Evolutionary conservation across 2,797 vertebrate species (phyloP), one percentile per base, ranked within the genome.

Genomic region (Microchirus variegatus): DNA sequence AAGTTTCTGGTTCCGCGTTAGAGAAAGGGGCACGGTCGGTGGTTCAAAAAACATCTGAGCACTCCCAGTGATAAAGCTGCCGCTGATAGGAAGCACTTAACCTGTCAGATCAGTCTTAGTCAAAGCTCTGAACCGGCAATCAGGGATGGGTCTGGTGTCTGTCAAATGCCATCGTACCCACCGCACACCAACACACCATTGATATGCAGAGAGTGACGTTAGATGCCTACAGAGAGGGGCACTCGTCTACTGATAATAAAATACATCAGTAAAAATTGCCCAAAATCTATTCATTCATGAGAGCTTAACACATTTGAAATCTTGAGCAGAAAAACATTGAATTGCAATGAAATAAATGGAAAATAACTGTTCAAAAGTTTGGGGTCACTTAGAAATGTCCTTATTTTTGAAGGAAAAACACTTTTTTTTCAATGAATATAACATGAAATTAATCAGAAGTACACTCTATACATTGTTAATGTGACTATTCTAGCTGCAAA

Each of bases 81-180:
- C 76, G 85, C 81, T 90, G 90, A 91, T 85, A 89, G 82, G 75
- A 81, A 71, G 75, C 86, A 87, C 87, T 92, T 88, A 83, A 84
- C 81, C 72, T 83, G 88, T 88, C 90, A 85, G 75, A 51, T 81
- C 69, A 45, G 73, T 85, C 81, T 75, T 59, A 58, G 72, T 83
- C 69, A 40, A 19, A 64, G 71, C 81, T 92, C 86, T 88, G 86
- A 91, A 85, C 72, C 46, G 59, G 55, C 80, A 86, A 80, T 92
- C 88, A 80, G 79, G 54, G 59, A 68, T 2, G 59, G 60, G 54
- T 49, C 91, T 93, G 91, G 80, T 68, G 59, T 88, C 67, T 79
- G 76, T 93, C 89, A 91, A 60, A 83, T 38, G 71, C 62, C 75
- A 78, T 83, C 74, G 77, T 73, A 77, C 64, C 73, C 60, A 75